Conservation (phyloP, 2,797 vertebrate genomes). For the Protonibea diacanthus region DNA sequence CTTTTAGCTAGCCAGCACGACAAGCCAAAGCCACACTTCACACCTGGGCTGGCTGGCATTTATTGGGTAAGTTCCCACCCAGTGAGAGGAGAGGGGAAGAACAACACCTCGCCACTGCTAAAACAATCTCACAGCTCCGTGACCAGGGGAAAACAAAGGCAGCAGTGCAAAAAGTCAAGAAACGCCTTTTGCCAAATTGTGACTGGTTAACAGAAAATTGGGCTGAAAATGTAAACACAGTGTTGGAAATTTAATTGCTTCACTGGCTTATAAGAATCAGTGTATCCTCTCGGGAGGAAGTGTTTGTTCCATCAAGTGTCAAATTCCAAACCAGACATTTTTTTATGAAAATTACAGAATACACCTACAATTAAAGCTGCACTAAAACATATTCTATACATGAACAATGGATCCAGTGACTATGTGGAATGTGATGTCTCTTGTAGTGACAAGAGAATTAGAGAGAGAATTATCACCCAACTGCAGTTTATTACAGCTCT, state of each 20-base stretch:
- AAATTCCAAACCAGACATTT: background rate
- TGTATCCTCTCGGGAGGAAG: background rate
- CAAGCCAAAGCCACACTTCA: conserved; percentile 77
- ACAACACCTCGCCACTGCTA: conserved; percentile 65
- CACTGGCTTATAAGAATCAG: background rate
- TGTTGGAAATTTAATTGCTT: conserved; percentile 11
- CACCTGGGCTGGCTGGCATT: conserved; percentile 73
- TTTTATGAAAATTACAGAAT: background rate
- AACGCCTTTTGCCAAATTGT: conserved; percentile 43
- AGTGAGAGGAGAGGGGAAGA: conserved; percentile 57
- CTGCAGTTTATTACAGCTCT: background rate
- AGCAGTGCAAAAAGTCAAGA: conserved; percentile 51
- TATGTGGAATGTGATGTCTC: background rate
- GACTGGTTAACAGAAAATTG: conserved; percentile 38
- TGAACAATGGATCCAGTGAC: background rate
- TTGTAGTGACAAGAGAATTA: background rate
- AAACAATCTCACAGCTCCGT: conserved; percentile 71
- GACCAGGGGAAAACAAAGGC: conserved; percentile 63
- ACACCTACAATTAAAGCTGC: background rate
- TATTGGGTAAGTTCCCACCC: conserved; percentile 72
- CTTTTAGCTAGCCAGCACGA: conserved; percentile 69
- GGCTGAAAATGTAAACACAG: conserved; percentile 6
- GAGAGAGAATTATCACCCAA: background rate
- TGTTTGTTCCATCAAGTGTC: background rate
- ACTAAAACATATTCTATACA: background rate